These are phyloP conservation scores for Rhinopomastus cyanomelas DNA, from an alignment of 2,113 vertebrate genomes.

Conservation along the genomic window DNA sequence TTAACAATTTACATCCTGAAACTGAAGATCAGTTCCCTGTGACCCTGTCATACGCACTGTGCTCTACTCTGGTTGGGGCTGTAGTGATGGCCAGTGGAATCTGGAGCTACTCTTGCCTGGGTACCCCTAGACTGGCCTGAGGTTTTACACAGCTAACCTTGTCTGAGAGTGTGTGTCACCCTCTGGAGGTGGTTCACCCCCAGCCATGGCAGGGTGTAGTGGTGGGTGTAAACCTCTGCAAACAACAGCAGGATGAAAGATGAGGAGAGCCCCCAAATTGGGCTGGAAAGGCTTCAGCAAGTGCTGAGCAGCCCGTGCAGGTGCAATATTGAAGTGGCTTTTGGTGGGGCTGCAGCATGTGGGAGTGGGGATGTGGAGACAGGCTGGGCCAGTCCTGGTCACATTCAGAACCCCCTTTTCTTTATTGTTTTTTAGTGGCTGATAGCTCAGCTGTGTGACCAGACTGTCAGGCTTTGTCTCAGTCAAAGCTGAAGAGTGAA, in stretches of 20 bases:
- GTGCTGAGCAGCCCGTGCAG: background rate
- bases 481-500: background rate
- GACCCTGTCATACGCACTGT: background rate
- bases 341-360: rapidly evolving
- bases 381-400: background rate
- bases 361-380: background rate
- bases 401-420: background rate
- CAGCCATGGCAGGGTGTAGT: background rate
- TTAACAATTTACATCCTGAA: background rate
- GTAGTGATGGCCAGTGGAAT: background rate
- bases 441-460: background rate
- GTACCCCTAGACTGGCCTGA: background rate
- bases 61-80: background rate
- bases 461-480: background rate
- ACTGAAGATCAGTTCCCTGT: background rate
- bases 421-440: background rate
- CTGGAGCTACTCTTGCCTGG: background rate
- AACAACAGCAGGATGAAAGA: background rate
- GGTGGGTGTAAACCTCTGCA: background rate
- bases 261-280: background rate
- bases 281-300: background rate
- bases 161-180: rapidly evolving
- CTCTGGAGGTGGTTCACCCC: background rate
- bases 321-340: background rate
- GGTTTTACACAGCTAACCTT: background rate